These are phyloP conservation scores for Amiota communis DNA, from an alignment of 2,888 invertebrate genomes.

Conservation along the genomic window DNA sequence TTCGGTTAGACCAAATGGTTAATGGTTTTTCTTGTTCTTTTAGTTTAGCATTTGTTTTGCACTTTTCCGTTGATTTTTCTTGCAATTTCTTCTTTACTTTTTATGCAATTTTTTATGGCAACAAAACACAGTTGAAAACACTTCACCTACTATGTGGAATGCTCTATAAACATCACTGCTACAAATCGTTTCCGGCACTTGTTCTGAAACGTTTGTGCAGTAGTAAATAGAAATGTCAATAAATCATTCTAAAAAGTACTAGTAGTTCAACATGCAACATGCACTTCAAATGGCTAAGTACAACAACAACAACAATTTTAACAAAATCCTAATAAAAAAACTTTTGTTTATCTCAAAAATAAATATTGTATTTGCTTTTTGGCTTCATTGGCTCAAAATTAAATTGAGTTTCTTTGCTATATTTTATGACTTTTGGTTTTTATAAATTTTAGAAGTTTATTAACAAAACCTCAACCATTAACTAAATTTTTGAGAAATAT, in stretches of 20 bases:
- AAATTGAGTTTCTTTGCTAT: too few relatives aligned
- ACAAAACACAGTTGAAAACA: slow-evolving; percentile 25
- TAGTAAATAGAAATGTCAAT: slow-evolving; percentile 67
- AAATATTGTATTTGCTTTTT: too few relatives aligned
- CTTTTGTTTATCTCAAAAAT: too few relatives aligned
- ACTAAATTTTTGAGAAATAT: too few relatives aligned
- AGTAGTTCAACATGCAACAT: slow-evolving; percentile 18
- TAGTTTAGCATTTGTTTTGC: slow-evolving; percentile 61
- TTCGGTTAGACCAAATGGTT: background rate
- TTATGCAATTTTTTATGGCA: slow-evolving; percentile 16
- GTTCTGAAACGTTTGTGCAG: slow-evolving; percentile 64
- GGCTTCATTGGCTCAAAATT: too few relatives aligned
- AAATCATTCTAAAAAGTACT: slow-evolving; percentile 55
- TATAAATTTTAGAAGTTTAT: too few relatives aligned
- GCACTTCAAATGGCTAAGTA: background rate
- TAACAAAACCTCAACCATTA: too few relatives aligned
- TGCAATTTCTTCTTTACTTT: slow-evolving; percentile 41
- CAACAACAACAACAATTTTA: too few relatives aligned
- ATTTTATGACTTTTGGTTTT: too few relatives aligned
- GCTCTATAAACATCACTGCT: slow-evolving; percentile 31
- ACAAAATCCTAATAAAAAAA: too few relatives aligned
- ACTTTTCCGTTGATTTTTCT: slow-evolving; percentile 38
- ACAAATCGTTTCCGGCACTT: slow-evolving; percentile 66
- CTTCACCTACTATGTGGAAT: slow-evolving; percentile 4
- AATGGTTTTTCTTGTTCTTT: slow-evolving; percentile 44